These are phyloP conservation scores for Drosophila phalerata DNA, from an alignment of 2,888 invertebrate genomes.

Conservation along the genomic window DNA sequence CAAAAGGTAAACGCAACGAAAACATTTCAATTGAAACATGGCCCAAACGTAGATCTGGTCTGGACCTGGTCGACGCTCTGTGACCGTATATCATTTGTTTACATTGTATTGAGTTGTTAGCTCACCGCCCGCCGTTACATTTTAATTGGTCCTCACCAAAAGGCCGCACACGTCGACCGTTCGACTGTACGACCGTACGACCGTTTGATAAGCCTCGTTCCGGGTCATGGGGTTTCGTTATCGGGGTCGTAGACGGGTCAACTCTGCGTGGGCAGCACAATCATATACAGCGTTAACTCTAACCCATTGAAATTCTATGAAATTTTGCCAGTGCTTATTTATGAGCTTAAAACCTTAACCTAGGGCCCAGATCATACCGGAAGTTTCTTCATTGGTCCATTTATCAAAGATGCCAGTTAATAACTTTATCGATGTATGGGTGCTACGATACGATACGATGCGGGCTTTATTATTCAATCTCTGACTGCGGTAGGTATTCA, in stretches of 20 bases:
- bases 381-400: slow-evolving; percentile 57
- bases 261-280: slow-evolving; percentile 57
- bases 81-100: slow-evolving; percentile 80
- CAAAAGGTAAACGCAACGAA: slow-evolving; percentile 49
- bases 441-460: slow-evolving; percentile 13
- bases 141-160: slow-evolving; percentile 66
- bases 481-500: slow-evolving; percentile 68
- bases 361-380: slow-evolving; percentile 42
- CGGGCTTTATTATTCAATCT: slow-evolving; percentile 42
- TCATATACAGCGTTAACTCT: neutral
- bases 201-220: slow-evolving; percentile 54
- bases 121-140: slow-evolving; percentile 63
- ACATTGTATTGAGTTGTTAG: slow-evolving; percentile 80
- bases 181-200: no score
- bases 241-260: neutral
- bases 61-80: slow-evolving; percentile 26
- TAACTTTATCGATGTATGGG: slow-evolving; percentile 59
- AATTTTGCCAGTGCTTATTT: slow-evolving; percentile 44
- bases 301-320: slow-evolving; percentile 32
- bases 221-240: slow-evolving; percentile 4
- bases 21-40: slow-evolving; percentile 70
- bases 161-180: slow-evolving; percentile 71
- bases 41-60: slow-evolving; percentile 19
- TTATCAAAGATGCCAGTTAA: slow-evolving; percentile 66
- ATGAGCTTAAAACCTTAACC: slow-evolving; percentile 43